Conservation (phyloP, 2,888 invertebrate genomes). For the Lagria hirta region DNA sequence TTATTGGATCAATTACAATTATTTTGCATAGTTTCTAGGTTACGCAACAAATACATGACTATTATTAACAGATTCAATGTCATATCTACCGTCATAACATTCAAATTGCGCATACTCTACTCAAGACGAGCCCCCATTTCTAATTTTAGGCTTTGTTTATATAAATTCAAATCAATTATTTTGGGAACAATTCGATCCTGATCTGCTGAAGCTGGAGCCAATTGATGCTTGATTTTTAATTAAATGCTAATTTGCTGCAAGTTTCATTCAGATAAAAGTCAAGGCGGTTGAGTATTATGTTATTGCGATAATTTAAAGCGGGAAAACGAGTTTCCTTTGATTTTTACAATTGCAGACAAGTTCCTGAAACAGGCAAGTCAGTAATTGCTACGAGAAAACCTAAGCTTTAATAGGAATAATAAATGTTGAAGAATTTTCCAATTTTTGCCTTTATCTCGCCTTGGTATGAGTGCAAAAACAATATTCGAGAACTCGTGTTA, state of each 20-base stretch:
- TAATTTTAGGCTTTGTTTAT: slow-evolving; percentile 19
- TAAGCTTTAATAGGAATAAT: too few relatives aligned
- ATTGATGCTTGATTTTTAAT: too few relatives aligned
- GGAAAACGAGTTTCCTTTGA: slow-evolving; percentile 23
- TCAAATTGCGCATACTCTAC: slow-evolving; percentile 17
- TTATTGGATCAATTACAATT: slow-evolving; percentile 1
- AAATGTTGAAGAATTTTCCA: too few relatives aligned
- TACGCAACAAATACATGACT: slow-evolving; percentile 40
- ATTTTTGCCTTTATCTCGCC: too few relatives aligned
- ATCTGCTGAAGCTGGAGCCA: not conserved
- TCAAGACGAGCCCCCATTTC: slow-evolving; percentile 27
- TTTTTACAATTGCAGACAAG: slow-evolving; percentile 8
- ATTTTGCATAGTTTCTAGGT: slow-evolving; percentile 25
- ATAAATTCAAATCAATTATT: slow-evolving; percentile 7
- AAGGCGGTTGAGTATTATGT: slow-evolving; percentile 31
- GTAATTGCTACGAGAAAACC: too few relatives aligned
- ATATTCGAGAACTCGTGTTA: too few relatives aligned
- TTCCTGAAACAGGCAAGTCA: too few relatives aligned
- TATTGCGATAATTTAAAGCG: slow-evolving; percentile 25
- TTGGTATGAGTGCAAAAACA: too few relatives aligned
- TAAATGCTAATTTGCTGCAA: slow-evolving; percentile 28
- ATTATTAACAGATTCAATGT: slow-evolving; percentile 45
- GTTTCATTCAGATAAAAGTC: slow-evolving; percentile 35
- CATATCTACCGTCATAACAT: slow-evolving; percentile 36
- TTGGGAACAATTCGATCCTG: too few relatives aligned